A percentile compares a stretch with the other conserved stretches of the same genome.
These are phyloP conservation scores for Physeter macrocephalus DNA, from an alignment of 2,113 vertebrate genomes.

Conservation along the genomic window DNA sequence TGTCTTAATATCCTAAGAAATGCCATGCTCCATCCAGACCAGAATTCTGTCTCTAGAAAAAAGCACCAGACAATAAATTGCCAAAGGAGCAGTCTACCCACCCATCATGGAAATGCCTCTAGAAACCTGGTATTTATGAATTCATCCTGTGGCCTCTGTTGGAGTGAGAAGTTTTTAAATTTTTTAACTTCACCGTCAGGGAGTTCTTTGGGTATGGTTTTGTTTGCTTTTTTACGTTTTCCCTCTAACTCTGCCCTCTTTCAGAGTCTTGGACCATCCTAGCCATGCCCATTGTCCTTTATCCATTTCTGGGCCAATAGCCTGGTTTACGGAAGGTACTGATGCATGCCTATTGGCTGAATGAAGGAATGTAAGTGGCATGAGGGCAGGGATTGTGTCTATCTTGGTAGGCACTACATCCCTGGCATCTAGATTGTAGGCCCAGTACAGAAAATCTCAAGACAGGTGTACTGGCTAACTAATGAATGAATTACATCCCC, in stretches of 20 bases:
- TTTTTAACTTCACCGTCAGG: not conserved
- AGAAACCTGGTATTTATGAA: not conserved
- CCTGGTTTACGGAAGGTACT: not conserved
- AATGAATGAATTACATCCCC: not conserved
- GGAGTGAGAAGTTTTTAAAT: not conserved
- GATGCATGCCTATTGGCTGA: not conserved
- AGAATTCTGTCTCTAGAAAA: not conserved
- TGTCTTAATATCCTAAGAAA: not conserved
- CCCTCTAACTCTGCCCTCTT: not conserved
- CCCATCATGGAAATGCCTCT: not conserved
- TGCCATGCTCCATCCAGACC: not conserved
- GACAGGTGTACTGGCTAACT: not conserved
- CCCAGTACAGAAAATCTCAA: not conserved
- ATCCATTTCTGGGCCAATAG: not conserved
- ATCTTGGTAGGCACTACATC: not conserved
- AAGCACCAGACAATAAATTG: not conserved
- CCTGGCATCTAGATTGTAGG: not conserved
- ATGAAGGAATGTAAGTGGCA: not conserved
- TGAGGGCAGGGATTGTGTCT: not conserved
- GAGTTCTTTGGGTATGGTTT: not conserved
- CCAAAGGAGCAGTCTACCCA: not conserved
- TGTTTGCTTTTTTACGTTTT: not conserved
- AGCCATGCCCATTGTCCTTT: not conserved
- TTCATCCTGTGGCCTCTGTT: not conserved
- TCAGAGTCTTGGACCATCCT: not conserved